Evolutionary conservation across 2,888 invertebrate species (phyloP), one percentile per base, ranked within the genome.

Genomic region (Allacma fusca): DNA sequence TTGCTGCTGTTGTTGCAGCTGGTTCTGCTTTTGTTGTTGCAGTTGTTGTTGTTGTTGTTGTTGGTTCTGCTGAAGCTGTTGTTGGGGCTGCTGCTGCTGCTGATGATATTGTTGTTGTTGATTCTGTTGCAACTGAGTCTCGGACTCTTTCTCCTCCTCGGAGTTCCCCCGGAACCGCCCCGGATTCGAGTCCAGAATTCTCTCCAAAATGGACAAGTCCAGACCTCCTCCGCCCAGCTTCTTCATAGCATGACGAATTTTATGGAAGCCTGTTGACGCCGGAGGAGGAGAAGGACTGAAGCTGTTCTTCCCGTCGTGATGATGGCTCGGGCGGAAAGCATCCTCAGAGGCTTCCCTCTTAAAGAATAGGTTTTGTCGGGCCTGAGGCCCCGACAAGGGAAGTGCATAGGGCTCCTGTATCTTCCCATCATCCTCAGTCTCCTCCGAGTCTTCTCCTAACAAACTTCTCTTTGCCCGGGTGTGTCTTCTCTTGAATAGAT

Each of bases 211-310:
- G 0, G 79, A 79, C 34, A 79, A 57, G 59, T 82, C 82, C 9
- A 82, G 73, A 1, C 82, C 82, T 28, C 81, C 80, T 12, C 65
- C 28, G 12, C 78, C 81, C 76, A 83, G 50, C 64, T 83, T 83
- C 40, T 80, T 83, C 80, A 81, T 81, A 16, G 83, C 83, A 59
- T 83, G 83, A 40, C 83, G 80, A 21, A 83, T 82, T 62, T 79
- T 81, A 64, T 83, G 83, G 76, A 80, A 80, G 72, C 79, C 80
- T n/a, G n/a, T n/a, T n/a, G n/a, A n/a, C n/a, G 9, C 78, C 65
- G 7, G 76, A 76, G 7, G 75, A 74, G 1, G 57, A 28, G 5
- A 13, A 5, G 1, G 64, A n/a, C n/a, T 40, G 74, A 65, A 12
- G 72, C 26, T 21, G 64, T 7, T 34, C n/a, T n/a, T n/a, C n/a